Evolutionary conservation across 2,113 vertebrate species (phyloP), one percentile per base, ranked within the genome.

Genomic region (Alethe diademata): DNA sequence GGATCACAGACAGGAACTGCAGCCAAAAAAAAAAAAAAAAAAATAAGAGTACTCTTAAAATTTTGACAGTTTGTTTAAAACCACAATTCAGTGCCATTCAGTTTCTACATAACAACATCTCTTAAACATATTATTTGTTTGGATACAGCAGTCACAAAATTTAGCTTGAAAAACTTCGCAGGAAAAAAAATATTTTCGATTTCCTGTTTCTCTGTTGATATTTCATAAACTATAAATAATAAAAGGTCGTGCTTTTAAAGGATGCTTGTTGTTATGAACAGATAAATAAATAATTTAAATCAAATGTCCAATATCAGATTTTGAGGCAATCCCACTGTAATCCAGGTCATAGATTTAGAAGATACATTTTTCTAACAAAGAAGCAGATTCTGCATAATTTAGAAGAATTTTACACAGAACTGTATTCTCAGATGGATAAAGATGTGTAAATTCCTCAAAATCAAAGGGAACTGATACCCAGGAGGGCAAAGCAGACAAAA

Each of bases 371-470:
- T 95, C 94, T 92, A 92, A 70, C 54, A 66, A 93, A 88, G 83
- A 81, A 88, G 64, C 71, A 88, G 65, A 92, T 90, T 91, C 88
- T 96, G 51, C 71, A 97, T 97, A 92, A 90, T 97, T 88, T 74
- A 72, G 73, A 84, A 88, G 62, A 95, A 71, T 96, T 94, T 96
- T 96, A 95, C 79, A 81, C 47, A 90, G 94, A 96, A 89, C 67
- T 51, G 58, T 96, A 93, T 93, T 95, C 90, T 94, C 70, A 57
- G 82, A 95, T 93, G 95, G 90, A 94, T 97, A 88, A 97, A 94
- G 93, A 94, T 86, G 93, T 93, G 86, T 80, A 95, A 96, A 95
- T 96, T 93, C 78, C 73, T 96, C 94, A 95, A 91, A 96, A 96
- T 96, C 95, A 93, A 95, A 97, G 84, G 36, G 53, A 94, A 84